Evolutionary conservation across 2,113 vertebrate genomes (phyloP).

Genomic region (Xiphorhynchus elegans): DNA sequence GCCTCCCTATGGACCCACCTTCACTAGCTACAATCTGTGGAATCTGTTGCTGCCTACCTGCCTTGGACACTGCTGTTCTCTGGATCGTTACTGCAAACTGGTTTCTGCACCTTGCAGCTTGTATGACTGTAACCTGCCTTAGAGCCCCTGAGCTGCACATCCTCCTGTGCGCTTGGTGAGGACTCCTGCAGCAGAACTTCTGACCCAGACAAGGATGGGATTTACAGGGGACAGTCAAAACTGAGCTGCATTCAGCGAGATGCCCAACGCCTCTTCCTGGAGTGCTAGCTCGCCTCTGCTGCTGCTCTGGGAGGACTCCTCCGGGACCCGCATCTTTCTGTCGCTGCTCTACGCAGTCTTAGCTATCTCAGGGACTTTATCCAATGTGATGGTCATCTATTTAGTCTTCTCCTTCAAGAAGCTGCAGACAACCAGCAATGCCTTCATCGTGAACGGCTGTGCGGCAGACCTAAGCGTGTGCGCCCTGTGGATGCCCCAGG

Average conservation of each 20-base stretch:
- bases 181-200: neutral
- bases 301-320: conserved; percentile 78
- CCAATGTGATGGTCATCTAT: conserved; percentile 87
- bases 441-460: conserved; percentile 88
- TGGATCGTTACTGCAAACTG: neutral
- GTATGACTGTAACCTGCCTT: neutral
- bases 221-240: conserved; percentile 30
- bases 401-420: conserved; percentile 86
- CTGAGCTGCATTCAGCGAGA: conserved; percentile 67
- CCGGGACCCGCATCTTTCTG: conserved; percentile 77
- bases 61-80: neutral
- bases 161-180: neutral
- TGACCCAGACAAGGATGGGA: conserved; percentile 50
- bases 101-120: neutral
- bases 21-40: neutral
- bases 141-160: neutral
- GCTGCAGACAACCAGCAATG: conserved; percentile 87
- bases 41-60: neutral
- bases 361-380: conserved; percentile 82
- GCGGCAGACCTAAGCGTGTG: conserved; percentile 86
- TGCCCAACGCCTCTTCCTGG: conserved; percentile 79
- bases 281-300: conserved; percentile 72
- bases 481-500: conserved; percentile 89
- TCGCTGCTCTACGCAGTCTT: conserved; percentile 81
- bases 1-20: conserved; percentile 5